These are phyloP conservation scores for Portunus trituberculatus DNA, from an alignment of 1,140 invertebrate genomes.

Conservation along the genomic window DNA sequence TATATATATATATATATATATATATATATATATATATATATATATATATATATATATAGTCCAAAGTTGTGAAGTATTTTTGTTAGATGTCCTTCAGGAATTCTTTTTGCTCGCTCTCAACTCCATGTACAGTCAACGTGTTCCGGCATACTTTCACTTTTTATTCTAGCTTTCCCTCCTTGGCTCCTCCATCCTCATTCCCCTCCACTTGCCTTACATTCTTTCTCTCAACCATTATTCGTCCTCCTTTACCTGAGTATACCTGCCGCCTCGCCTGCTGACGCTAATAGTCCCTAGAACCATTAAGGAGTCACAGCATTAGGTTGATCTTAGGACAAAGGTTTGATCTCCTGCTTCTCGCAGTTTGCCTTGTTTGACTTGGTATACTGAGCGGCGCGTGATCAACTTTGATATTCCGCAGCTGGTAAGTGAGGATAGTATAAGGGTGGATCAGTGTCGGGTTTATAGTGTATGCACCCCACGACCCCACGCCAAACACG, in stretches of 20 bases:
- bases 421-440: not conserved
- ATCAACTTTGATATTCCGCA: not conserved
- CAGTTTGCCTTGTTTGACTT: not conserved
- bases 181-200: not conserved
- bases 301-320: not conserved
- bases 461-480: conserved; percentile 1
- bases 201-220: not conserved
- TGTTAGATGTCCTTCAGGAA: not conserved
- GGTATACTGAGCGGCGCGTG: not conserved
- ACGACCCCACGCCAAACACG: not conserved
- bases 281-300: not conserved
- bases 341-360: not conserved
- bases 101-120: not conserved
- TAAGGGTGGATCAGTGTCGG: not conserved
- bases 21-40: too few species aligned
- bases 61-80: not conserved
- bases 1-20: too few species aligned
- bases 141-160: not conserved
- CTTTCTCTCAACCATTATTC: not conserved
- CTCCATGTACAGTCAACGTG: not conserved
- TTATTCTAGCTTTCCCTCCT: not conserved
- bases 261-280: not conserved
- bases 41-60: too few species aligned
- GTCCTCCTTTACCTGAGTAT: not conserved
- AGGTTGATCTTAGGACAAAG: not conserved